Percentiles rank a stretch among this genome's conserved stretches.
phyloP scores from a whole-genome alignment of 1,140 invertebrate species.

The Leguminivora glycinivorella region DNA sequence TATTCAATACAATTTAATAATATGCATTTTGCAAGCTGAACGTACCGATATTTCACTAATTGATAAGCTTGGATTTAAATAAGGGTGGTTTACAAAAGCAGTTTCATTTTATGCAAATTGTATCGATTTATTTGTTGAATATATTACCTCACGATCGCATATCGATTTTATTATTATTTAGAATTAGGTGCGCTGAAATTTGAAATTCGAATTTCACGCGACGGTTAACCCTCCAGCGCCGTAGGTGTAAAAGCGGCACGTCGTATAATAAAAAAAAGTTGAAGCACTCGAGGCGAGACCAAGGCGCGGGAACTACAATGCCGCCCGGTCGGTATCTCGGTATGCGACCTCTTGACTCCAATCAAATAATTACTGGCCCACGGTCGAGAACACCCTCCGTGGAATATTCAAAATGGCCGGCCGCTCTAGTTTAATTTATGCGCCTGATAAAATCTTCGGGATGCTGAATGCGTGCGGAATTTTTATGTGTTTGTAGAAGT shows the following conservation, averaged over 20 bases:
- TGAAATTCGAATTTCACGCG: conserved; percentile 36
- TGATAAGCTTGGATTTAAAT: conserved; percentile 41
- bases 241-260: conserved; percentile 67
- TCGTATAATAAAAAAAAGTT: conserved; percentile 57
- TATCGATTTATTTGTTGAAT: conserved; percentile 29
- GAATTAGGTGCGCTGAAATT: conserved; percentile 35
- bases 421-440: conserved; percentile 49
- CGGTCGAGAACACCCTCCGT: conserved; percentile 62
- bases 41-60: conserved; percentile 47
- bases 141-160: conserved; percentile 4
- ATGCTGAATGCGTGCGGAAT: conserved; percentile 21
- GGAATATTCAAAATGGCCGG: conserved; percentile 75
- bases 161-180: conserved; percentile 32
- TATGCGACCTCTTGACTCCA: conserved; percentile 75
- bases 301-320: conserved; percentile 61
- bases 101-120: conserved; percentile 30
- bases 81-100: conserved; percentile 18
- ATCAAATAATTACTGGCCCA: conserved; percentile 77
- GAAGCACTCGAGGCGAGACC: conserved; percentile 41
- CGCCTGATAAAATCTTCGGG: conserved; percentile 50
- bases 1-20: conserved; percentile 57
- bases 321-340: conserved; percentile 62
- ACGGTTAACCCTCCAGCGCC: conserved; percentile 70
- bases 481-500: conserved; percentile 18
- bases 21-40: conserved; percentile 61